Evolutionary conservation across 2,888 invertebrate genomes (phyloP), one percentile per base, ranked within the genome.

Genomic region (Phortica okadai): DNA sequence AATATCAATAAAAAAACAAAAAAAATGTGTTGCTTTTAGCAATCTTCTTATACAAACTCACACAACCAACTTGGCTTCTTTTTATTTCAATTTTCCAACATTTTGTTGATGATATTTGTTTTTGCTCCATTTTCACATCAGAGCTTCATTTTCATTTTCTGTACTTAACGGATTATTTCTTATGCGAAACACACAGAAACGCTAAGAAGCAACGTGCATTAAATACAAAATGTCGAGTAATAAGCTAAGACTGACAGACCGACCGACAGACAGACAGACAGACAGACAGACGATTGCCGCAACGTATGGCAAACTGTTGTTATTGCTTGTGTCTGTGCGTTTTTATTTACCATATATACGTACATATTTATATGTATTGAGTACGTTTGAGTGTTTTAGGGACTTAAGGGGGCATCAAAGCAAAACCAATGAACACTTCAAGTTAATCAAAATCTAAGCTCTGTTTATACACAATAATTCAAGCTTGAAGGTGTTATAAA

Each of bases 101-200:
- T 69, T 45, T 1, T 16, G 44, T 69, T 45, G 16, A 21, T 50
- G 11, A 45, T n/a, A 42, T 67, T 44, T 67, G n/a, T 33, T 67
- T 16, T 16, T 42, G 14, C 59, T 62, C 10, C 42, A 42, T 67
- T 42, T 56, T 72, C 25, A n/a, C 41, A 25, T 56, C 67, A n/a
- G n/a, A 67, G 44, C 56, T 54, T 69, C 16, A 14, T 69, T 50
- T 72, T 72, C 56, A 72, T 56, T 54, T 72, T 54, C 70, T 25
- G n/a, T 44, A 72, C 56, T 72, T 69, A 45, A 42, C n/a, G 41
- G 54, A 66, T 67, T 56, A 54, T 41, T 74, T 54, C 67, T 66
- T 74, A 74, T 74, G 66, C 67, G 74, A 66, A 42, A 67, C 67
- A 67, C 74, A 74, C 33, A 67, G 33, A 56, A 73, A n/a, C 58